Base-by-base conservation (phyloP, 2,113 vertebrate genomes). In the Tragelaphus scriptus region DNA sequence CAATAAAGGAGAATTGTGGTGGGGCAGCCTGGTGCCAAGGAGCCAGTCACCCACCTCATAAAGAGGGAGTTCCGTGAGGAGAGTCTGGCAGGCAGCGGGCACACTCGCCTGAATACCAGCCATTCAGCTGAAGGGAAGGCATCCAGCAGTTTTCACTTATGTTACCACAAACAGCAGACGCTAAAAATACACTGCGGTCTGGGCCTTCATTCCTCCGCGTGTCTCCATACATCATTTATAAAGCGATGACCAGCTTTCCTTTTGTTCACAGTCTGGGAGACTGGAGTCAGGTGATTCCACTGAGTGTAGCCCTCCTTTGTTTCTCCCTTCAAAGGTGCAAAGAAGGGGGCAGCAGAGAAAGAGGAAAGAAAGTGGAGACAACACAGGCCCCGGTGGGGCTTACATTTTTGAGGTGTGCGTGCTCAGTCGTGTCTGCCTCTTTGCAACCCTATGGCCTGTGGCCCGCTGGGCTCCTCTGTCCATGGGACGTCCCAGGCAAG, bases 111-210 rank as follows among this genome's bases (percentile, higher is more conserved):
- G 97, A 98, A 96, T 97, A 88, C 90, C 95, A 92, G 94, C 95
- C 96, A 97, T 97, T 98, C 96, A 97, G 97, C 47, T 21, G 68
- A 56, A 84, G 96, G 98, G 96, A 94, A 68, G 1, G 81, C 77
- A 58, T 95, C 98, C 98, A 98, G 96, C 97, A 94, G 92, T 92
- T 95, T 96, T 96, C 97, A 97, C 93, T 97, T 92, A 97, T 2
- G 93, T 93, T 90, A 96, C 97, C 96, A 96, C 97, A 97, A 94
- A 93, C 98, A 93, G 94, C 97, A 84, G 65, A 63, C 6, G n/a
- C 96, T 97, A 98, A 98, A 98, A 98, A 98, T 97, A 98, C 91
- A 82, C 97, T 82, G 90, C 19, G 44, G 96, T 90, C 92, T 58
- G 8, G 23, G 94, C 88, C 79, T 91, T 71, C 80, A 26, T n/a